Base-by-base conservation (phyloP, 2,113 vertebrate species). In the Dasyprocta punctata region DNA sequence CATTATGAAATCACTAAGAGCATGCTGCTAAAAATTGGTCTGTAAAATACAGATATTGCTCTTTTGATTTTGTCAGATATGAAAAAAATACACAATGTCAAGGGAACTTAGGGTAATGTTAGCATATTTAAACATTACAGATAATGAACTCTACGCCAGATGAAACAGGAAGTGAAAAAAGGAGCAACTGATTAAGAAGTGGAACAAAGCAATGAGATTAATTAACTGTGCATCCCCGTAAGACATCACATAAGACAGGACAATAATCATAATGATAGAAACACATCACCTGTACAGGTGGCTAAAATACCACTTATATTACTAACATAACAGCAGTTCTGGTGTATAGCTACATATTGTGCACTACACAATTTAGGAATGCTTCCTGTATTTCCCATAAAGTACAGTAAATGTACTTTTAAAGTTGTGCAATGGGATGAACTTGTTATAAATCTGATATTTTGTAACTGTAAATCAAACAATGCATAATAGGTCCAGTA, bases 1-100 rank as follows among this genome's bases (percentile, higher is more conserved):
- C 5, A 58, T 81, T 67, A 60, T 22, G 60, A 36, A 4, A 61
- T 8, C 28, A 60, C 16, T 5, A 83, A 86, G 36, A 94, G 47
- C 36, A 81, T 19, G 33, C 71, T 71, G 41, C 52, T 86, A 16
- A 94, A 88, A 93, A 52, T 65, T 69, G 89, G 7, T 16, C 54
- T 73, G 11, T 71, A 33, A 63, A 73, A 92, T 20, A 71, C 0
- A 84, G 58, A 94, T 75, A 47, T 5, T 84, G 22, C 11, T 58
- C 49, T 63, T 93, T 82, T 83, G 28, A 95, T 67, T 67, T 65
- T 71, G 75, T 90, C 38, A 83, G n/a, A 94, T 69, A 8, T 26
- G n/a, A 83, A 77, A 90, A 65, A 82, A 81, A 36, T 52, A 67
- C 5, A 67, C 69, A 82, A 80, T 7, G 14, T 44, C 54, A 56